Evolutionary conservation across 2,113 vertebrate genomes (phyloP).

Genomic region (Pogonocichla stellata): DNA sequence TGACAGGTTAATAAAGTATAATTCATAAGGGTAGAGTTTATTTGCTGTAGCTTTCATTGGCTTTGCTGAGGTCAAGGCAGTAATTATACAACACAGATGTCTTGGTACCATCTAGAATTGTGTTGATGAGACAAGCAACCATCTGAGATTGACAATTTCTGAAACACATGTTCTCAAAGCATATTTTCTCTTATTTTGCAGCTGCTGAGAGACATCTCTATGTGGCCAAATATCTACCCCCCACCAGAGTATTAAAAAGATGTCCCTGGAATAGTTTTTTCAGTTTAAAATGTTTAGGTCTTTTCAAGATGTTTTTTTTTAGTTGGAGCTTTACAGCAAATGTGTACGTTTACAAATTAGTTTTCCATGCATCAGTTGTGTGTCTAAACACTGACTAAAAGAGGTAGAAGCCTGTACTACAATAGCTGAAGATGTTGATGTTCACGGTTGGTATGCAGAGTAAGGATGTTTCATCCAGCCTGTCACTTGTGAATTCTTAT

Average conservation of each 20-base stretch:
- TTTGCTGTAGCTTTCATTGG: constrained; percentile 32
- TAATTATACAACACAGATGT: constrained; percentile 41
- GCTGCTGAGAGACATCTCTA: neutral
- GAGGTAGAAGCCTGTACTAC: neutral
- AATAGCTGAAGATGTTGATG: neutral
- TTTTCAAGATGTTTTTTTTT: neutral
- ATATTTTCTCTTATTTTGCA: neutral
- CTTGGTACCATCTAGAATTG: neutral
- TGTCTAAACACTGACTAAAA: neutral
- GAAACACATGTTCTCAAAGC: neutral
- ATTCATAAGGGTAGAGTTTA: constrained; percentile 37
- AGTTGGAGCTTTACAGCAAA: neutral
- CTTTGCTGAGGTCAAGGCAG: neutral
- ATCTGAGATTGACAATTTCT: neutral
- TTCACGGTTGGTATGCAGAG: neutral
- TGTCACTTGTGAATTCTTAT: neutral
- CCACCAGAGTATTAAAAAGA: neutral
- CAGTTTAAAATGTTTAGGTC: neutral
- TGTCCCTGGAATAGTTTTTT: neutral
- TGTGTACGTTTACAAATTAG: neutral
- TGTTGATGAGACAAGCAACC: constrained; percentile 5
- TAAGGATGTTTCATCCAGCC: neutral
- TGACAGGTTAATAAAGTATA: constrained; percentile 52
- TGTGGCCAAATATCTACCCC: neutral
- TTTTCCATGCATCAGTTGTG: neutral